phyloP scores from a whole-genome alignment of 2,888 invertebrate genomes.

The Parasteatoda lunata region DNA sequence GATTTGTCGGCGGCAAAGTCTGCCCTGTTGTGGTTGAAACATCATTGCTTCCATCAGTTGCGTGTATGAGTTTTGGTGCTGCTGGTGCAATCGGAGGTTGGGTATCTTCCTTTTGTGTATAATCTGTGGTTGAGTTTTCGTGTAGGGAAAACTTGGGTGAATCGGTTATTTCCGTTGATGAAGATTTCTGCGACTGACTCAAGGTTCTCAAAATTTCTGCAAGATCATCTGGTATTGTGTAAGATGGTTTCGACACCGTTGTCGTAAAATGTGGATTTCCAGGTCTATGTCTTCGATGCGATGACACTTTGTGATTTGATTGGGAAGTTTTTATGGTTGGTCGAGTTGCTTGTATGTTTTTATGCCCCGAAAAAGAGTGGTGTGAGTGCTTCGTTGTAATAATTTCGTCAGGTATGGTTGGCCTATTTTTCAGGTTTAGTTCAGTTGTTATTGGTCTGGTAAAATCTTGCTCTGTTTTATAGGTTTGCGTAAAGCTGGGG shows the following conservation, averaged over 20 bases:
- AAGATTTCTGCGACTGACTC: constrained; percentile 40
- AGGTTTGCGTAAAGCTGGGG: background rate
- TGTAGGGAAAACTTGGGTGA: background rate
- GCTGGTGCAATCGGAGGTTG: constrained; percentile 42
- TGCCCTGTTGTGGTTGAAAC: constrained; percentile 14
- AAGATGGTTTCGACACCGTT: constrained; percentile 12
- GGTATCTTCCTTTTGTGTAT: constrained; percentile 4
- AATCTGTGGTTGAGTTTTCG: background rate
- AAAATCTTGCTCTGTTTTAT: constrained; percentile 1
- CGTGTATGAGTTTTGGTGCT: constrained; percentile 57
- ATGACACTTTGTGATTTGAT: constrained; percentile 14
- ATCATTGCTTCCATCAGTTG: constrained; percentile 4
- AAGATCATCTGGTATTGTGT: constrained; percentile 43
- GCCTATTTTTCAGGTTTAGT: constrained; percentile 6
- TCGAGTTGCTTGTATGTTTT: constrained; percentile 16
- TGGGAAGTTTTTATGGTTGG: constrained; percentile 1
- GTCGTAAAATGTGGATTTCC: constrained; percentile 6
- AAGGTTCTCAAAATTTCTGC: constrained; percentile 48
- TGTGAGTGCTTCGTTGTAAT: background rate
- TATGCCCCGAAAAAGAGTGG: background rate
- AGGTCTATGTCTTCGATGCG: constrained; percentile 17
- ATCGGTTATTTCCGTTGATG: constrained; percentile 16
- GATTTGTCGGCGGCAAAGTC: background rate
- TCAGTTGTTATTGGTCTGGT: constrained; percentile 15
- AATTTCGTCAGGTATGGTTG: constrained; percentile 23